Base-by-base conservation (phyloP, 2,797 vertebrate species). In the Spinibarbus caldwelli region DNA sequence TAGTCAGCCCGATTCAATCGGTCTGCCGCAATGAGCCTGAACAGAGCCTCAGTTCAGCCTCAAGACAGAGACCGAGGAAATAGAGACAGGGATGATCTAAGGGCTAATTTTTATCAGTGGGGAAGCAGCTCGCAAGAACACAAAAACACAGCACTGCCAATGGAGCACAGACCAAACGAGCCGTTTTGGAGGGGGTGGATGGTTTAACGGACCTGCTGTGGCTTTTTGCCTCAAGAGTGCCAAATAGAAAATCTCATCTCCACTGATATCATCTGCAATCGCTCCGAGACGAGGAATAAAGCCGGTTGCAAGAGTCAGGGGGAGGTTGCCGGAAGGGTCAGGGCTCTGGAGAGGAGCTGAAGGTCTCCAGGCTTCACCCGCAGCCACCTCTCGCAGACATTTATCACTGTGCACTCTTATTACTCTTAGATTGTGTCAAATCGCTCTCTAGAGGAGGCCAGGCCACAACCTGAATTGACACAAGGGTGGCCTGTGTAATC, bases 121-220 rank as follows among this genome's bases (percentile, higher is more conserved):
- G 93, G 93, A 94, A 87, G 93, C 94, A 94, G 93, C 92, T 92
- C 89, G 38, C 87, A 87, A 87, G 92, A 86, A 88, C 89, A 92
- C 78, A 78, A 90, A 91, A 92, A 84, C 89, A 89, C 89, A 90
- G 89, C 92, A 86, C 88, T 82, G 87, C 85, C 91, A 91, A 88
- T 90, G 67, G 92, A 92, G 90, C 90, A 75, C 83, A 90, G 89
- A 90, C 91, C 15, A 87, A 90, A 92, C 88, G 86, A 92, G 92
- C 92, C 89, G 71, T 68, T 41, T 45, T 66, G 45, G 64, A 89
- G 21, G 71, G 43, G 75, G 41, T 49, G 85, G 81, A 86, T 83
- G 82, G 64, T 45, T 54, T 59, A 26, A 80, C 47, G 52, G 84
- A 82, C 85, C 80, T 85, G 72, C 78, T 82, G 85, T 83, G 79